Evolutionary conservation across 2,888 invertebrate genomes (phyloP).

Genomic region (Patella ulyssiponensis): DNA sequence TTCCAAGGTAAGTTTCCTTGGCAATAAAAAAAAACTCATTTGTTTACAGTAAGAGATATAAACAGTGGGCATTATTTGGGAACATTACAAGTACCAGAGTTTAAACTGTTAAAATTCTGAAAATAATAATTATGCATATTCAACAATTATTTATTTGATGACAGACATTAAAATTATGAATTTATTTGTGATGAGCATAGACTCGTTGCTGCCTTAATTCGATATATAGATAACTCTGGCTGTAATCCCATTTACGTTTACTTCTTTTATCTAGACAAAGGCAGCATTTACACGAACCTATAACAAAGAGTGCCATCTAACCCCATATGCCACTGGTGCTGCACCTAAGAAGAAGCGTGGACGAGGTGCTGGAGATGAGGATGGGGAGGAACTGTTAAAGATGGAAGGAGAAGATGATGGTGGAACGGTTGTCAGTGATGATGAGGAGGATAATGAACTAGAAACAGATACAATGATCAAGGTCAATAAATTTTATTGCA

Average conservation of each 20-base stretch:
- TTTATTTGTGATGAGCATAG: no score
- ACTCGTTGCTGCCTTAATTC: no score
- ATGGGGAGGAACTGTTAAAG: slow-evolving; percentile 58
- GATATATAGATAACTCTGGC: no score
- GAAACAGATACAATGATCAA: slow-evolving; percentile 86
- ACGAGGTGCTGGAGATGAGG: slow-evolving; percentile 71
- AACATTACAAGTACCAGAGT: no score
- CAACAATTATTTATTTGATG: no score
- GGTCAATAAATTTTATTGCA: slow-evolving; percentile 72
- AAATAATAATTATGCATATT: no score
- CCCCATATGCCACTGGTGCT: slow-evolving; percentile 83
- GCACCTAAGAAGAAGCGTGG: slow-evolving; percentile 76
- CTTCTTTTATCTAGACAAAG: slow-evolving; percentile 80
- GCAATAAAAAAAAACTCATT: not conserved
- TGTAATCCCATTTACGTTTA: not conserved
- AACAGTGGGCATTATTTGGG: no score
- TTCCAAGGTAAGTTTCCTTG: slow-evolving; percentile 67
- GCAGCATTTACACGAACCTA: slow-evolving; percentile 92
- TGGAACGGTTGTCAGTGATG: slow-evolving; percentile 36
- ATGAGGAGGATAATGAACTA: slow-evolving; percentile 75
- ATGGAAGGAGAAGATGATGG: slow-evolving; percentile 50
- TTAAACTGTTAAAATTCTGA: no score
- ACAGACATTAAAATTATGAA: no score
- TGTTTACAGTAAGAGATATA: no score
- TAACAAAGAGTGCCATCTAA: slow-evolving; percentile 86